Percentiles rank a stretch among this genome's conserved stretches.
Conservation (phyloP, 2,888 invertebrate species). For the Thecocarcelia acutangulata region DNA sequence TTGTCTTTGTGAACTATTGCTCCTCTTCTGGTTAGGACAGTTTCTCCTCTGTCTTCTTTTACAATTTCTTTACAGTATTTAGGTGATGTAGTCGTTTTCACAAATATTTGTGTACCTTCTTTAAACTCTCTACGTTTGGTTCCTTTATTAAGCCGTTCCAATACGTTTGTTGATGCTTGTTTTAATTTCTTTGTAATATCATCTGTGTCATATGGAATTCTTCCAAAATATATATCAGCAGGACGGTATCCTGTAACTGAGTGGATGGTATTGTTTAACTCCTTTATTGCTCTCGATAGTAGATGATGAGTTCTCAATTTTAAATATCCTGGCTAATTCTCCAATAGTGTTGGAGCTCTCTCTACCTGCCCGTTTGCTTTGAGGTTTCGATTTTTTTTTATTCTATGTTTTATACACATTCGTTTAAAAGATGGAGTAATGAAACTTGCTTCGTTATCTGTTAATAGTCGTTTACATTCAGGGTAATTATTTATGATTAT, state of each 20-base stretch:
- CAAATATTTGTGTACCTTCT: slow-evolving; percentile 4
- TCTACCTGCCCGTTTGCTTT: no score
- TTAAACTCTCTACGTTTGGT: neutral
- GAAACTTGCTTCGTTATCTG: slow-evolving; percentile 1
- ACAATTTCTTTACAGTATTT: neutral
- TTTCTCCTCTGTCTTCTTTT: no score
- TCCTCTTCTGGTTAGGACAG: no score
- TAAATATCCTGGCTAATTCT: neutral
- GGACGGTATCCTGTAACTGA: neutral
- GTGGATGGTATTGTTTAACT: neutral
- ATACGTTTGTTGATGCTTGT: no score
- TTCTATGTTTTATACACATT: slow-evolving; percentile 11
- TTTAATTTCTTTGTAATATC: no score
- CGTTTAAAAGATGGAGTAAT: neutral
- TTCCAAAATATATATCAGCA: no score
- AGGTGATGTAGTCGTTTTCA: no score
- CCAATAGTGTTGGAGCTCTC: neutral
- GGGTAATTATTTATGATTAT: neutral
- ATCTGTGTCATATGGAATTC: no score
- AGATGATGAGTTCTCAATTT: no score
- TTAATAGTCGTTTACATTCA: neutral
- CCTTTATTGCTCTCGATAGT: slow-evolving; percentile 5
- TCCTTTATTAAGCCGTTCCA: no score
- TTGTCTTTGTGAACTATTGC: no score
- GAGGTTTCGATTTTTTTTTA: neutral